Base-by-base conservation (phyloP, 2,888 invertebrate species). In the Cataglyphis cursor region DNA sequence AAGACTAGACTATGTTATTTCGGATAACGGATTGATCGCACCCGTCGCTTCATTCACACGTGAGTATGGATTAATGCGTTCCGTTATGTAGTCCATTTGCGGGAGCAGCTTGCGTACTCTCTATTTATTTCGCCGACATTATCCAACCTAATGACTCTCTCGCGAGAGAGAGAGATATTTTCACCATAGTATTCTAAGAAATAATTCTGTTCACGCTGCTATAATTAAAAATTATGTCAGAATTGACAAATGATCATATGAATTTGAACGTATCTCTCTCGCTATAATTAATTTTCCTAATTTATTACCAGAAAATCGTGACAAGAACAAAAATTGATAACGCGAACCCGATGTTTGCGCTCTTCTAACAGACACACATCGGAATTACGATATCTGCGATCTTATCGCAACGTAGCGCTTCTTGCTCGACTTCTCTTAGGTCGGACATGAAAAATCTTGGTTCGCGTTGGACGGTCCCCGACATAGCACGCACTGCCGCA, bases 391-490 rank as follows among this genome's bases (percentile, higher is more conserved):
- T 59, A 73, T 59, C 59, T 59, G 24, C 57, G 73, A 18, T 57
- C 74, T 80, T 80, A 74, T 80, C 78, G 74, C 78, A 68, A 75
- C 75, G 78, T 57, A 59, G 21, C 64, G 41, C 54, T 72, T 51
- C 51, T 51, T 57, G 51, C 21, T 64, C 72, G 66, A 61, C 59
- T 61, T 66, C 82, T 95, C 94, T 8, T 95, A 96, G 96, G 96
- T 96, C 96, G 96, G 96, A 96, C 96, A 96, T 96, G 96, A 96
- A 96, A 96, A 96, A 96, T 96, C 96, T 96, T 95, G 96, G 96
- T 96, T 96, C 96, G 95, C 96, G 96, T 95, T 96, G 96, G 96
- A 96, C 96, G 96, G 96, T 96, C 96, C 96, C 96, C 96, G 96
- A 96, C 96, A 96, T 96, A 96, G 96, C 96, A 96, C 95, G 96